phyloP scores from a whole-genome alignment of 2,113 vertebrate species.

The Sphaerodactylus townsendi region DNA sequence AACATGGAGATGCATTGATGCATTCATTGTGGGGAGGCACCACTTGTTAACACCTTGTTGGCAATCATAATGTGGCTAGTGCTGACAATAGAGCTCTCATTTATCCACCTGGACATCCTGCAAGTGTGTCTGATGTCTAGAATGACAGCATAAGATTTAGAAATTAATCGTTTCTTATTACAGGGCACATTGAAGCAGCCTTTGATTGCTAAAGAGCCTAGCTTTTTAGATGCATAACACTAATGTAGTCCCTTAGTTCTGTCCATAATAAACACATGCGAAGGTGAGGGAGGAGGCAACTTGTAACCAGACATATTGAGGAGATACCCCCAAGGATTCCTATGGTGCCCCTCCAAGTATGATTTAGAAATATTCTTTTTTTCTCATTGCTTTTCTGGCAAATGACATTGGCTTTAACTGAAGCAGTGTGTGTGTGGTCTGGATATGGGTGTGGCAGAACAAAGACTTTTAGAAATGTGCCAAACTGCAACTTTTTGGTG shows the following conservation, averaged over 20 bases:
- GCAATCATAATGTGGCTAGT: too few species aligned
- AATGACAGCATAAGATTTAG: neutral
- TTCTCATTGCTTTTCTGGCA: slow-evolving; percentile 58
- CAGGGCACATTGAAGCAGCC: neutral
- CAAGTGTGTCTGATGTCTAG: neutral
- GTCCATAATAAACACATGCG: neutral
- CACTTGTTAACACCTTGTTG: too few species aligned
- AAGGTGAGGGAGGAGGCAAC: neutral
- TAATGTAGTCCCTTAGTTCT: neutral
- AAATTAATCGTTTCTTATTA: slow-evolving; percentile 41
- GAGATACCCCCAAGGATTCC: neutral
- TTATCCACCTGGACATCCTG: too few species aligned
- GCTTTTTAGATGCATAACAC: neutral
- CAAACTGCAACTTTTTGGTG: slow-evolving; percentile 72
- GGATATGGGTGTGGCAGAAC: slow-evolving; percentile 64
- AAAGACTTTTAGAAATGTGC: slow-evolving; percentile 68
- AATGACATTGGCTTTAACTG: slow-evolving; percentile 63
- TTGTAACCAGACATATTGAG: neutral
- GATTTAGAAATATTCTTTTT: slow-evolving; percentile 55
- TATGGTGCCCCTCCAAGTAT: slow-evolving; percentile 44
- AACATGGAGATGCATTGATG: too few species aligned
- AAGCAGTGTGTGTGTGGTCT: slow-evolving; percentile 79
- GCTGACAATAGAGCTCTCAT: too few species aligned
- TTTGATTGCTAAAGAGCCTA: neutral
- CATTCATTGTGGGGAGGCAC: too few species aligned